Evolutionary conservation across 2,113 vertebrate genomes (phyloP), one percentile per base, ranked within the genome.

Genomic region (Myiozetetes cayanensis): DNA sequence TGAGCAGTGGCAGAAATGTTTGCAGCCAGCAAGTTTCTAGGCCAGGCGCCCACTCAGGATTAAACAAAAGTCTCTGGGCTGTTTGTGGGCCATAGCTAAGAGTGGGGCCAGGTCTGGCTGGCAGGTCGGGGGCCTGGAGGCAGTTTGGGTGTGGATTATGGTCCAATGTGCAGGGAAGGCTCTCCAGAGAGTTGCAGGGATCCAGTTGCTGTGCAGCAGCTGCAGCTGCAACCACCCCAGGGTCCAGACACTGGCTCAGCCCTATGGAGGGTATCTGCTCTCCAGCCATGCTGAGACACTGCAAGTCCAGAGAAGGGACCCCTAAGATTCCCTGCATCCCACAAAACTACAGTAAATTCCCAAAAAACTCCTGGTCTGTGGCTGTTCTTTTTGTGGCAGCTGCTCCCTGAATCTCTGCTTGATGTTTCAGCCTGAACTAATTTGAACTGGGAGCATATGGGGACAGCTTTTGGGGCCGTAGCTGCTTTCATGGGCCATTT

Each of bases 351-450:
- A 4, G 25, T 27, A 28, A 28, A 52, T 5, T 47, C 53, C 49
- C 62, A 56, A 2, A 2, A 77, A 87, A 71, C 52, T 87, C 41
- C 11, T 4, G 74, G 62, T 24, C 70, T 85, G 35, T 46, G 74
- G 77, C 77, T 89, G 81, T 19, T 91, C 44, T 86, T 91, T 53
- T 91, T 88, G 88, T 5, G 6, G 85, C 5, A 21, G 41, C 85
- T 90, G 72, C 83, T 96, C 59, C 75, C 41, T 93, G 75, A 61
- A 81, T 88, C 85, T 67, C 85, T 85, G 75, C 90, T 89, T 94
- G 78, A 87, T 94, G 85, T 94, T 90, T 90, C 93, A 94, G 93
- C 90, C 93, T 96, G 94, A 96, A 95, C 85, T 96, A 95, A 96
- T 96, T 96, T 94, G 73, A 90, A 47, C 85, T 46, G 96, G 94